Evolutionary conservation across 2,888 invertebrate species (phyloP), one percentile per base, ranked within the genome.

Genomic region (Bugulina stolonifera): DNA sequence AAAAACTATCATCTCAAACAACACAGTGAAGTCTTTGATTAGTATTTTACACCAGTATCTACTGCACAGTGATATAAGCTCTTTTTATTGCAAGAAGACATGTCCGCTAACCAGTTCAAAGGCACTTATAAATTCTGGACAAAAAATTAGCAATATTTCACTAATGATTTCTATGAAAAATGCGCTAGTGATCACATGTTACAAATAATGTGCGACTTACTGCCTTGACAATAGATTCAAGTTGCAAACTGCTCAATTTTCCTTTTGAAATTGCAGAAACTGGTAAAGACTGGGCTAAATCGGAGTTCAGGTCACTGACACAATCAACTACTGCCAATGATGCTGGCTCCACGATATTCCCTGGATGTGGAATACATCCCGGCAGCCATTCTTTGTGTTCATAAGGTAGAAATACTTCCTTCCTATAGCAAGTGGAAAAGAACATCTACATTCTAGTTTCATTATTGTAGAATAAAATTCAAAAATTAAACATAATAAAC

Each of bases 301-400:
- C 80, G 73, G 81, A 82, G 34, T 76, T 75, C 0, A 77, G 74
- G 34, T 76, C 76, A 22, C 82, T 82, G 10, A 69, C 34, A 32
- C 18, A 52, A n/a, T 25, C 35, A 77, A 78, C 76, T 76, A 81
- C 82, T 69, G 81, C 80, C 14, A 82, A 77, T 64, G 81, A 81
- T 29, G 81, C 81, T 35, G 82, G 81, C 74, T 83, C 82, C 10
- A 83, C 82, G 72, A 82, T 81, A 73, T 82, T 81, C 2, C 81
- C 82, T 22, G 82, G 82, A 72, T 83, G 82, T 1, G 80, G 78
- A 55, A 73, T 73, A 74, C 81, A 81, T 10, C 81, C 81, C 35
- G 80, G 77, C 2, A 82, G 73, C 22, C 81, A 75, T 54, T 81
- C 79, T 64, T 77, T 74, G 74, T 80, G 79, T 25, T 76, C 52